Conservation (phyloP, 2,797 vertebrate species). For the Cirrhinus molitorella region DNA sequence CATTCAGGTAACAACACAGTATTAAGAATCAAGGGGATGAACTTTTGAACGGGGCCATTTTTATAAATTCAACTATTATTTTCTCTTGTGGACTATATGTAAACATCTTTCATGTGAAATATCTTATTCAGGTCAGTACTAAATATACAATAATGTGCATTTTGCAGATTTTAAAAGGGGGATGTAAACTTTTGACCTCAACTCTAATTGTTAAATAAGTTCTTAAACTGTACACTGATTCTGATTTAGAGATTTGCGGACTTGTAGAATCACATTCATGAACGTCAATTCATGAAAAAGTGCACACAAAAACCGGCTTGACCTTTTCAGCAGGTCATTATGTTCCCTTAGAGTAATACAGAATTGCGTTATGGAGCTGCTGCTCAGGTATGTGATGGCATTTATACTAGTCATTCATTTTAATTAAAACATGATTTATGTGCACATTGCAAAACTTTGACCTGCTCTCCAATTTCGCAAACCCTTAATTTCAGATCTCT, state of each 20-base stretch:
- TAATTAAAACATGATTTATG: conserved; percentile 35
- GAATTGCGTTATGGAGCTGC: conserved; percentile 31
- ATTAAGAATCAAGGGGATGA: no score
- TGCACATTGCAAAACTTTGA: conserved; percentile 49
- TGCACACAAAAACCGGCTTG: not conserved
- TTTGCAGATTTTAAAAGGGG: no score
- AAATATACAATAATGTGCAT: no score
- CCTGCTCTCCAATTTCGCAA: conserved; percentile 34
- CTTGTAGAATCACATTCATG: not conserved
- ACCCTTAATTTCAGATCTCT: conserved; percentile 27
- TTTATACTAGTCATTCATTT: conserved; percentile 17
- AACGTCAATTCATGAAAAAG: not conserved
- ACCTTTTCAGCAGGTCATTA: conserved; percentile 19
- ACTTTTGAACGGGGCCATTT: no score
- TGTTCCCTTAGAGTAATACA: not conserved
- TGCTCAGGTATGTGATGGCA: conserved; percentile 23
- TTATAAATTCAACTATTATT: no score
- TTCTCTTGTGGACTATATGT: no score
- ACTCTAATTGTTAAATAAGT: not conserved
- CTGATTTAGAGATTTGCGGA: not conserved
- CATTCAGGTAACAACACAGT: no score
- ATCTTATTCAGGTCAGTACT: no score
- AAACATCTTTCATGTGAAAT: no score
- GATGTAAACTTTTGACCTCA: no score
- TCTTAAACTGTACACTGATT: not conserved